A percentile compares a stretch with the other conserved stretches of the same genome.
phyloP scores from a whole-genome alignment of 2,797 vertebrate species.

The Acanthornis magna region DNA sequence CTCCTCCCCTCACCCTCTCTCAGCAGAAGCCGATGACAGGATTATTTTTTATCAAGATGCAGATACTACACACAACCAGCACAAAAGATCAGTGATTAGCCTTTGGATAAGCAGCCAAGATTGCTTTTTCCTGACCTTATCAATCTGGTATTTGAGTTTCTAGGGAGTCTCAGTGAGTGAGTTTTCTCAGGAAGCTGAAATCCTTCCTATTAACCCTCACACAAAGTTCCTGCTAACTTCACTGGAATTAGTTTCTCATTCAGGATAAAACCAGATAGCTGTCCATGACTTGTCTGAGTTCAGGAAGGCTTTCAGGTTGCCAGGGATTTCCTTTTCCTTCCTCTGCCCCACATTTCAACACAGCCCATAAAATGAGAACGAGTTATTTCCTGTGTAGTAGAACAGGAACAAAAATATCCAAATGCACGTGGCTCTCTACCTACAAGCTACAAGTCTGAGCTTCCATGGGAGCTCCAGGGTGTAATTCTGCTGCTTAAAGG shows the following conservation, averaged over 20 bases:
- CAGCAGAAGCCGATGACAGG: slow-evolving; percentile 45
- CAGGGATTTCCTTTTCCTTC: slow-evolving; percentile 28
- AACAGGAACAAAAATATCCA: neutral
- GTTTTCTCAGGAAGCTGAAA: slow-evolving; percentile 6
- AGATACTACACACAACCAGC: slow-evolving; percentile 27
- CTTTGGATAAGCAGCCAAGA: slow-evolving; percentile 54
- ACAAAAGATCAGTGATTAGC: slow-evolving; percentile 60
- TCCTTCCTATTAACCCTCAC: neutral
- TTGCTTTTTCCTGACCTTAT: slow-evolving; percentile 52
- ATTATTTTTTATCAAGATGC: slow-evolving; percentile 58
- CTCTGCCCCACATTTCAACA: neutral
- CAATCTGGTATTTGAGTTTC: slow-evolving; percentile 58
- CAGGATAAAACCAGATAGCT: neutral
- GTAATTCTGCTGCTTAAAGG: neutral
- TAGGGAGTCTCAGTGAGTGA: neutral
- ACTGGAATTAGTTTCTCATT: neutral
- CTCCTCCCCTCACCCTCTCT: slow-evolving; percentile 27
- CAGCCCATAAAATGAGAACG: neutral
- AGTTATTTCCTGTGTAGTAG: neutral
- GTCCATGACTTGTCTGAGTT: neutral
- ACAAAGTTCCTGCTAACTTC: slow-evolving; percentile 1
- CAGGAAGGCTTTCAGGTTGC: neutral
- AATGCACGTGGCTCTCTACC: neutral
- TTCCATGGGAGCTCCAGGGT: neutral
- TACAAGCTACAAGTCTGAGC: neutral